Conservation (phyloP, 2,797 vertebrate species). For the Intellagama lesueurii region DNA sequence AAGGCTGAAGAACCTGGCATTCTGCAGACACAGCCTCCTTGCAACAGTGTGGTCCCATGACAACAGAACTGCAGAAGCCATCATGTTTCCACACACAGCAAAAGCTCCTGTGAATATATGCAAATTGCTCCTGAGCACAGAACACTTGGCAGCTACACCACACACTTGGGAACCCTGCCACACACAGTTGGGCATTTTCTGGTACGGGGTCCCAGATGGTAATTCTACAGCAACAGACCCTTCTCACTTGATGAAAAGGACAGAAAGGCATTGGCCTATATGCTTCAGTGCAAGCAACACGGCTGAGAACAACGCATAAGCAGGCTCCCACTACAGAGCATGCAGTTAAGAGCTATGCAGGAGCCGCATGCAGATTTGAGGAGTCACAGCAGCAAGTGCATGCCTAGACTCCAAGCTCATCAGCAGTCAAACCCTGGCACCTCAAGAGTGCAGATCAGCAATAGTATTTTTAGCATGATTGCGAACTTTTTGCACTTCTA, state of each 20-base stretch:
- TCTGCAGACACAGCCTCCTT: background rate
- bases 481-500: slow-evolving; percentile 74
- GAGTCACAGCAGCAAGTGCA: slow-evolving; percentile 20
- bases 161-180: background rate
- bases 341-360: rapidly evolving
- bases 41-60: background rate
- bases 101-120: background rate
- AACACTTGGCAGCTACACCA: background rate
- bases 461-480: slow-evolving; percentile 76
- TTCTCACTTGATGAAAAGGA: background rate
- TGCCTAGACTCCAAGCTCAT: slow-evolving; percentile 61
- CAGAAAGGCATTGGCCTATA: background rate
- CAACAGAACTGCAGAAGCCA: background rate
- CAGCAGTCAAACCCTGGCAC: slow-evolving; percentile 64
- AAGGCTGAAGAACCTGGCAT: background rate
- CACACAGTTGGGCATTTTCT: background rate
- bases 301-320: rapidly evolving
- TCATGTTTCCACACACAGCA: background rate
- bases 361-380: background rate
- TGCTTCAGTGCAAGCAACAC: background rate
- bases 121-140: background rate
- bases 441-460: slow-evolving; percentile 75
- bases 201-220: background rate
- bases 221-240: background rate
- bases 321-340: background rate